Percentiles rank a stretch among this genome's conserved stretches.
phyloP scores from a whole-genome alignment of 2,888 invertebrate species.

The Pedicia rivosa region DNA sequence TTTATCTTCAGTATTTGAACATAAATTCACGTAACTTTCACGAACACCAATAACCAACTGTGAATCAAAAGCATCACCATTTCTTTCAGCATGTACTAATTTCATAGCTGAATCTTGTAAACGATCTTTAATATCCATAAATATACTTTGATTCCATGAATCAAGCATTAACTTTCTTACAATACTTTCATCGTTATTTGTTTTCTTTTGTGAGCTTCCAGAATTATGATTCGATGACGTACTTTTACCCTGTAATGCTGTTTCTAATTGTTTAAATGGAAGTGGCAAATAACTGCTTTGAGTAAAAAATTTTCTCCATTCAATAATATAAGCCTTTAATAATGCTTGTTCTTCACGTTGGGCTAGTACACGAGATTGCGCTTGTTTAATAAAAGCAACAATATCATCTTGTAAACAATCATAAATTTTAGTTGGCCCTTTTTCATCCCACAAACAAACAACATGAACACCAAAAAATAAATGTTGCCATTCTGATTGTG shows the following conservation, averaged over 20 bases:
- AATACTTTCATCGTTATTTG: conserved; percentile 69
- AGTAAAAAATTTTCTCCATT: conserved; percentile 97
- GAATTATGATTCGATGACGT: conserved; percentile 26
- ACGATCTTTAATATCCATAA: conserved; percentile 84
- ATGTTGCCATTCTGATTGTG: conserved; percentile 94
- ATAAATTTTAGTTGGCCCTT: conserved; percentile 75
- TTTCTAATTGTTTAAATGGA: conserved; percentile 87
- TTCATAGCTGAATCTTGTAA: conserved; percentile 95
- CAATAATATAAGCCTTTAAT: conserved; percentile 89
- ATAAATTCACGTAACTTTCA: conserved; percentile 95
- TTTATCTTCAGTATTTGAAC: conserved; percentile 84
- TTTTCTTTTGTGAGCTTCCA: conserved; percentile 33
- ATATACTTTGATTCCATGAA: conserved; percentile 96
- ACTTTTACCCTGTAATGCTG: conserved; percentile 55
- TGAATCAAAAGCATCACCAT: conserved; percentile 95
- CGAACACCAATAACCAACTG: conserved; percentile 94
- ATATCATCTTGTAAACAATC: conserved; percentile 85
- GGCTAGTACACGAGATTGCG: conserved; percentile 74
- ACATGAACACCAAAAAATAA: conserved; percentile 91
- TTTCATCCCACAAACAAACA: conserved; percentile 95
- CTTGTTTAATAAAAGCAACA: conserved; percentile 84
- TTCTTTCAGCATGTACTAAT: conserved; percentile 88
- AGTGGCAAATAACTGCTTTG: conserved; percentile 95
- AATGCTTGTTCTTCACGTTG: conserved; percentile 91
- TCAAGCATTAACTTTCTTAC: conserved; percentile 94